phyloP scores from a whole-genome alignment of 2,797 vertebrate genomes.

The Perodicticus potto region DNA sequence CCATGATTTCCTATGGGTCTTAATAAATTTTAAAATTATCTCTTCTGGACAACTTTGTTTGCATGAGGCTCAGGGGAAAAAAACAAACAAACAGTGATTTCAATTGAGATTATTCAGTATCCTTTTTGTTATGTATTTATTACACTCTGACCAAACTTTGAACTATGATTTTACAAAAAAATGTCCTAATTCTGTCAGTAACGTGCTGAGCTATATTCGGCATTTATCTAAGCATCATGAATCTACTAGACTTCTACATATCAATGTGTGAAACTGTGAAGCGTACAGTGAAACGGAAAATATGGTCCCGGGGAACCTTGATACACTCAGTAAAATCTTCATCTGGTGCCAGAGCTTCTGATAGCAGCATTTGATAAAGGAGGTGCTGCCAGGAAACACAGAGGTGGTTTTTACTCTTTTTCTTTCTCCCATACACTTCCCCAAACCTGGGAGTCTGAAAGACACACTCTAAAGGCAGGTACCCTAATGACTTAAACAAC shows the following conservation, averaged over 20 bases:
- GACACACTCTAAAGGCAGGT: neutral
- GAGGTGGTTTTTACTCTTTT: neutral
- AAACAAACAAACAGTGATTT: neutral
- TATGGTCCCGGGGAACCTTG: neutral
- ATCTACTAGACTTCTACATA: neutral
- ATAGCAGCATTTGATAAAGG: neutral
- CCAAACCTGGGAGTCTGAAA: neutral
- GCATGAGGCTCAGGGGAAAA: neutral
- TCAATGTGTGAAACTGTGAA: neutral
- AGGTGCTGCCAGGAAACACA: neutral
- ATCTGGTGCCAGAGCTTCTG: neutral
- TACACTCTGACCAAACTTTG: conserved; percentile 16
- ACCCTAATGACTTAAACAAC: neutral
- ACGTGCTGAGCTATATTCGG: neutral
- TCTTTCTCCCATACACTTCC: neutral
- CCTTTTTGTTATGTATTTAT: conserved; percentile 11
- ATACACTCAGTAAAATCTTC: neutral
- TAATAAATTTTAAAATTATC: neutral
- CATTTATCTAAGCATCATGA: neutral
- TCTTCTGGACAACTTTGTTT: neutral
- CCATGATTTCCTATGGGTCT: neutral
- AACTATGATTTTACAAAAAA: neutral
- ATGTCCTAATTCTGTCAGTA: conserved; percentile 9
- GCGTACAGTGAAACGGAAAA: neutral
- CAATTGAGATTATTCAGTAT: neutral